A percentile compares a stretch with the other conserved stretches of the same genome.
Conservation (phyloP, 2,797 vertebrate species). For the Cossypha dichroa region DNA sequence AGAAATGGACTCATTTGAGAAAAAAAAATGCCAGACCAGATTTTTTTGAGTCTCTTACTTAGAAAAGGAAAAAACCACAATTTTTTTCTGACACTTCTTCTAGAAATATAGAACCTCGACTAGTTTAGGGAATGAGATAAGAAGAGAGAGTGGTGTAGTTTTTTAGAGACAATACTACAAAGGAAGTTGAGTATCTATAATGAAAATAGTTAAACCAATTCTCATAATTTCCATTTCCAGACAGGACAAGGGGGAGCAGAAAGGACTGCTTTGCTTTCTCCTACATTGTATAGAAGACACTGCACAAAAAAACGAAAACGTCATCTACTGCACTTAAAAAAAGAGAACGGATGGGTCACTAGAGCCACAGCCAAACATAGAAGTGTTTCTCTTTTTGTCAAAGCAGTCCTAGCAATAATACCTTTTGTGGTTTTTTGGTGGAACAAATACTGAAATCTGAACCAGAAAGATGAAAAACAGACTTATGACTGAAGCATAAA, state of each 20-base stretch:
- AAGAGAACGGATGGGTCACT: neutral
- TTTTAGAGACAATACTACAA: neutral
- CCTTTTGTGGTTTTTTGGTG: neutral
- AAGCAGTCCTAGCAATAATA: neutral
- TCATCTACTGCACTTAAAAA: neutral
- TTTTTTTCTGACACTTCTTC: neutral
- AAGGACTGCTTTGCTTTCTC: neutral
- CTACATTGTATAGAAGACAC: neutral
- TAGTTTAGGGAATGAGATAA: neutral
- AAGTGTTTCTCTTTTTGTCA: neutral
- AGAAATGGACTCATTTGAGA: neutral
- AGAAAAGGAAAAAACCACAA: neutral
- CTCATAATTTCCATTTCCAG: neutral
- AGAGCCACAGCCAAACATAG: neutral
- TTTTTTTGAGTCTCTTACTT: neutral
- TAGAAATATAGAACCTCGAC: neutral
- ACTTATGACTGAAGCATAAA: neutral
- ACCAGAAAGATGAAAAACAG: neutral
- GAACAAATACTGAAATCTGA: neutral
- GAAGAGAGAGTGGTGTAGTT: neutral
- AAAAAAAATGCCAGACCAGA: neutral
- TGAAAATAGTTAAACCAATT: neutral
- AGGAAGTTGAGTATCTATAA: neutral
- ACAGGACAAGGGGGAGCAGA: neutral
- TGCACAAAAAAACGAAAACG: neutral